Percentiles rank a stretch among this genome's conserved stretches.
Conservation (phyloP, 2,888 invertebrate species). For the Xestia sexstrigata region DNA sequence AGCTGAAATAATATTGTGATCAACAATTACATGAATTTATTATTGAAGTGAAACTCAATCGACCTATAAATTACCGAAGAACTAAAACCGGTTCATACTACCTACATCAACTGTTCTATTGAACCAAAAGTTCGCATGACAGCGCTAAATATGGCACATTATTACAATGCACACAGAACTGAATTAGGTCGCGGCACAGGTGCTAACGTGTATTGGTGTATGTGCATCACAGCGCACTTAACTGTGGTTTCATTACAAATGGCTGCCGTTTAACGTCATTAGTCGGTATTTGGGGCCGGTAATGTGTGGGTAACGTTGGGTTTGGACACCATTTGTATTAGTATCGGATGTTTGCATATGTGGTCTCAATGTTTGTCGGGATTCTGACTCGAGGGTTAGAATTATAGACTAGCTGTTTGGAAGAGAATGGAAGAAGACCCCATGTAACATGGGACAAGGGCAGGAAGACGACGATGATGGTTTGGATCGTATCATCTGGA, state of each 20-base stretch:
- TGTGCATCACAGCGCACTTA: slow-evolving; percentile 33
- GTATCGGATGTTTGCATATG: not conserved
- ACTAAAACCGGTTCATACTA: slow-evolving; percentile 26
- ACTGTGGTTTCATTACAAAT: slow-evolving; percentile 47
- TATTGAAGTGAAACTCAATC: too few relatives aligned
- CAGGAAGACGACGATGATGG: too few relatives aligned
- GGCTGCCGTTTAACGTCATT: slow-evolving; percentile 37
- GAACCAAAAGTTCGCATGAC: slow-evolving; percentile 40
- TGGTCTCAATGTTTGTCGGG: not conserved
- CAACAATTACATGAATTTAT: too few relatives aligned
- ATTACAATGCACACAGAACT: slow-evolving; percentile 39
- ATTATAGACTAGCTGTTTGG: not conserved
- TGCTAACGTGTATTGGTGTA: slow-evolving; percentile 57
- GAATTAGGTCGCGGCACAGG: slow-evolving; percentile 59
- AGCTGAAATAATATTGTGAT: too few relatives aligned
- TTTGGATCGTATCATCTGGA: not conserved
- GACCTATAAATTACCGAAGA: not conserved
- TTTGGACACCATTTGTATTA: slow-evolving; percentile 13
- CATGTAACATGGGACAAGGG: too few relatives aligned
- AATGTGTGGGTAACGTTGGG: slow-evolving; percentile 6
- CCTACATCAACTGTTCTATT: slow-evolving; percentile 14
- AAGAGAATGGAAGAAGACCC: too few relatives aligned
- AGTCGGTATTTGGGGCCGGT: slow-evolving; percentile 6
- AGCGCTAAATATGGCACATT: slow-evolving; percentile 48
- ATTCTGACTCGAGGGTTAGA: not conserved